Conservation (phyloP, 2,888 invertebrate genomes). For the Pantelozetes paolii region DNA sequence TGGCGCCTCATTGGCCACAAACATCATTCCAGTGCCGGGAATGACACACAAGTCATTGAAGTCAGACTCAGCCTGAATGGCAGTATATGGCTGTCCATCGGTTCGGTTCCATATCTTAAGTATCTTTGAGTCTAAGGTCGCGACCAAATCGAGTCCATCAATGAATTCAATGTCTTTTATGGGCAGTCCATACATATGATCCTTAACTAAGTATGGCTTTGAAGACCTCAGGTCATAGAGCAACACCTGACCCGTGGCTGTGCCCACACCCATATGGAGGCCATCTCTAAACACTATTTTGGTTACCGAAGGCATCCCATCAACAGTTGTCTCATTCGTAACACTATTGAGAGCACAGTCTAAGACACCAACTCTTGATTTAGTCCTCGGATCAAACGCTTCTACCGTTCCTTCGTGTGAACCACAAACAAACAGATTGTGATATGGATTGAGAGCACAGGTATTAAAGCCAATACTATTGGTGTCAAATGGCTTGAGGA, state of each 20-base stretch:
- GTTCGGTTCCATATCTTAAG: conserved; percentile 87
- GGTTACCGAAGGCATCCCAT: conserved; percentile 67
- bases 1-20: conserved; percentile 88
- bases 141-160: conserved; percentile 63
- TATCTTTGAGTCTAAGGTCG: conserved; percentile 81
- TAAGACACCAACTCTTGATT: conserved; percentile 69
- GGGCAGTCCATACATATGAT: conserved; percentile 89
- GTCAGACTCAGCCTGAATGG: conserved; percentile 69
- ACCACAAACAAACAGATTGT: conserved; percentile 79
- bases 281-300: conserved; percentile 60
- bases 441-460: conserved; percentile 78
- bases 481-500: conserved; percentile 75
- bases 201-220: conserved; percentile 81
- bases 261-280: conserved; percentile 73
- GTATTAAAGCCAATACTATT: conserved; percentile 67
- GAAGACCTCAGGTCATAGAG: conserved; percentile 90
- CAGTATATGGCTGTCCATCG: conserved; percentile 84
- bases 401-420: conserved; percentile 87
- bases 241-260: conserved; percentile 80
- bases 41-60: conserved; percentile 90
- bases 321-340: conserved; percentile 55
- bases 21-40: conserved; percentile 78
- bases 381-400: conserved; percentile 89
- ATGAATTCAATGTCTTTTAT: conserved; percentile 85
- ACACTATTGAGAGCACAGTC: conserved; percentile 72